These are phyloP conservation scores for Pentamera pediparva DNA, from an alignment of 53 echinoderm and acorn worm genomes.

Conservation along the genomic window DNA sequence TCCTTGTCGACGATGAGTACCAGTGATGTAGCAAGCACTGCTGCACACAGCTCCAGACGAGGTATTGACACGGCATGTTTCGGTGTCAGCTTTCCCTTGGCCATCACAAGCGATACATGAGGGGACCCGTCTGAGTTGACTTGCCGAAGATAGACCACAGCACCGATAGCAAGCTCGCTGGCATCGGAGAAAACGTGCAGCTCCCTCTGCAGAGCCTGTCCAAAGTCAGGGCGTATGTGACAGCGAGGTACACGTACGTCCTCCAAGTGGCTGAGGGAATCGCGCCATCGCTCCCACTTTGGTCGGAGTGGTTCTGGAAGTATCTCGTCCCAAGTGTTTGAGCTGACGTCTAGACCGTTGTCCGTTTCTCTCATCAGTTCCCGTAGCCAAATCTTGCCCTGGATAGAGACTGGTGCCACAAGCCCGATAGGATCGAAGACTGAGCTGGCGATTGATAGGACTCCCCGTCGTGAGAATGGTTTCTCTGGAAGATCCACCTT, in stretches of 20 bases:
- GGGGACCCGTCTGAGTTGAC: neutral
- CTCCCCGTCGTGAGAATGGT: conserved; percentile 46
- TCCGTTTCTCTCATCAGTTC: conserved; percentile 28
- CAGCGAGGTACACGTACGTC: conserved; percentile 24
- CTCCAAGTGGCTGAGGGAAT: conserved; percentile 29
- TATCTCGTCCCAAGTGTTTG: conserved; percentile 30
- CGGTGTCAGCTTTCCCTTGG: conserved; percentile 25
- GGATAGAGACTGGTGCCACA: conserved; percentile 43
- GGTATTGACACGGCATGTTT: conserved; percentile 32
- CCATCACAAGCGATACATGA: conserved; percentile 27
- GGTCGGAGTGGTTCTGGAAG: conserved; percentile 23
- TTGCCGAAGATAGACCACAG: conserved; percentile 37
- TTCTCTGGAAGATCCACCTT: neutral
- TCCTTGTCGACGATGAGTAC: conserved; percentile 3
- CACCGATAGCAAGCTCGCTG: conserved; percentile 46
- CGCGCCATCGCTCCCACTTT: conserved; percentile 42
- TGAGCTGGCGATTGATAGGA: conserved; percentile 43
- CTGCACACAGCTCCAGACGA: conserved; percentile 47
- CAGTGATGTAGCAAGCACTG: conserved; percentile 37
- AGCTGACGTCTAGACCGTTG: neutral
- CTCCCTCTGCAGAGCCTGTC: neutral
- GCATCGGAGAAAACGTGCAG: conserved; percentile 51
- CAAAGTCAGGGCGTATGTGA: conserved; percentile 18
- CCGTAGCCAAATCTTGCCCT: conserved; percentile 42
- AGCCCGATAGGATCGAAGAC: conserved; percentile 49